Evolutionary conservation across 2,888 invertebrate species (phyloP), one percentile per base, ranked within the genome.

Genomic region (Magallana nippona): DNA sequence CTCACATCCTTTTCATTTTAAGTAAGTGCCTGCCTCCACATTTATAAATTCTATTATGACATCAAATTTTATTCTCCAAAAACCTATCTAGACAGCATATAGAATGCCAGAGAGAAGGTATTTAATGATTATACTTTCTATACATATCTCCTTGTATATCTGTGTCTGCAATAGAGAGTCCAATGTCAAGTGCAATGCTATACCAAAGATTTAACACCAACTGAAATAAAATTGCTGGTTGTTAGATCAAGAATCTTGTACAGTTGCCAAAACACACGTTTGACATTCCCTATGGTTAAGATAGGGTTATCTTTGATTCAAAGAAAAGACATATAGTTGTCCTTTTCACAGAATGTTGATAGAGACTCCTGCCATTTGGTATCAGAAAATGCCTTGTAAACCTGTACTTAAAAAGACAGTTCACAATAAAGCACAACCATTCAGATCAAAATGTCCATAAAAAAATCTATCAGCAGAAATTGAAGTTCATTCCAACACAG

Each of bases 171-270:
- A 63, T 63, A 13, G 63, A 63, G 27, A 63, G 22, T 63, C 63
- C 19, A 44, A 44, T 44, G 44, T 44, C 44, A 60, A 32, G 71
- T 32, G 71, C 22, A 71, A 71, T 71, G 71, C 27, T 27, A 71
- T 71, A 71, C 11, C 71, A 27, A 11, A 27, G 13, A 5, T 13
- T 22, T 22, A 22, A 27, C 15, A 71, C 15, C 27, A 22, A 22
- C 10, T 32, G 27, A 22, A 71, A 32, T 27, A 22, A 71, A 71
- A 71, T 71, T 27, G 27, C 22, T 11, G 22, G 71, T 22, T 32
- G 22, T 71, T 15, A 71, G 71, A 71, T 71, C 32, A 27, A 32
- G 71, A 71, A 71, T 71, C 22, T 71, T 71, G 71, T 71, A 71
- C 1, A 17, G 71, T 71, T 71, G 71, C 71, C 71, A 71, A 71